Evolutionary conservation across 2,888 invertebrate species (phyloP).

Genomic region (Sicus ferrugineus): DNA sequence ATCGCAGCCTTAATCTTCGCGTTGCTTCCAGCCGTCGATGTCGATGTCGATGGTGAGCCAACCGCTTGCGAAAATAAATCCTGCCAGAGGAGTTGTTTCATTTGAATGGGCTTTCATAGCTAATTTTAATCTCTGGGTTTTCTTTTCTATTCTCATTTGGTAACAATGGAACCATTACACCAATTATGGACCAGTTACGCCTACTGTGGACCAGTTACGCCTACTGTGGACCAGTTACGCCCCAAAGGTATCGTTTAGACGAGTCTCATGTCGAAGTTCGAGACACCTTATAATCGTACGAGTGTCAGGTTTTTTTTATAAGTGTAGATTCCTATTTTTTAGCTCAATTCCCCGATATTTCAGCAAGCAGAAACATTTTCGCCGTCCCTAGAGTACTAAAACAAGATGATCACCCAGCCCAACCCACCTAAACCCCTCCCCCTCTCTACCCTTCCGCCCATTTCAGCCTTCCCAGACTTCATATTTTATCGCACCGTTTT

Average conservation of each 20-base stretch:
- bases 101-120: neutral
- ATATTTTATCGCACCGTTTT: neutral
- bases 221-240: no score
- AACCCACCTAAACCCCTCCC: neutral
- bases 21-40: neutral
- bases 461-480: neutral
- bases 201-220: no score
- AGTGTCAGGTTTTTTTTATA: no score
- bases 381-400: neutral
- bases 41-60: slow-evolving; percentile 7
- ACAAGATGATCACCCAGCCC: neutral
- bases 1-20: slow-evolving; percentile 19
- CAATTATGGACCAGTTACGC: no score
- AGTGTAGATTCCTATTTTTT: neutral
- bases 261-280: no score
- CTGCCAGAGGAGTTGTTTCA: neutral
- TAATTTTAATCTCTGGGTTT: slow-evolving; percentile 4
- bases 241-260: no score
- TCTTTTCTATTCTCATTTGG: neutral
- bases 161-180: no score
- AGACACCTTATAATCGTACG: no score
- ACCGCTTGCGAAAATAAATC: slow-evolving; percentile 20
- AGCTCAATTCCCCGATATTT: neutral
- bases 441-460: neutral
- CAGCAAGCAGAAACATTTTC: neutral